phyloP scores from a whole-genome alignment of 2,113 vertebrate genomes.

The Prietella phreatophila region DNA sequence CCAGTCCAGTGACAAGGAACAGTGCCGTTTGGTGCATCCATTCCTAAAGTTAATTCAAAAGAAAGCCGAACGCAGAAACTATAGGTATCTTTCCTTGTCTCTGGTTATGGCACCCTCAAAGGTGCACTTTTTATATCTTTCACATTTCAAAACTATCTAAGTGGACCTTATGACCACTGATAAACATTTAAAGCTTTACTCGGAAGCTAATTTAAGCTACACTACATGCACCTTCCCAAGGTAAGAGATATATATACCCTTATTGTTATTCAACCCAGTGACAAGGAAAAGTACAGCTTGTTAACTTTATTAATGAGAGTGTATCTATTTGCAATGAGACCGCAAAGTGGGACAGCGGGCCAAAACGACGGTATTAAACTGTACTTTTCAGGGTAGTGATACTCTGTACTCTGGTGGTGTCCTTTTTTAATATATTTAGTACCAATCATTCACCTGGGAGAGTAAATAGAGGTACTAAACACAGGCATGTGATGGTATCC shows the following conservation, averaged over 20 bases:
- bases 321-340: background rate
- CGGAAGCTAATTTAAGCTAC: background rate
- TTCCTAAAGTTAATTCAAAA: background rate
- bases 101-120: too few relatives aligned
- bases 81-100: background rate
- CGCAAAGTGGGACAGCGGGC: background rate
- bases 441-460: background rate
- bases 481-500: background rate
- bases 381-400: background rate
- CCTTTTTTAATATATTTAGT: background rate
- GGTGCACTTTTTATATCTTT: background rate
- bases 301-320: background rate
- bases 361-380: background rate
- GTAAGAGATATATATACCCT: background rate
- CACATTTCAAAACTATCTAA: background rate
- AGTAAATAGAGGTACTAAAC: background rate
- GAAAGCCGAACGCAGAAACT: background rate
- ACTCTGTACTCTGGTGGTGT: background rate
- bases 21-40: background rate
- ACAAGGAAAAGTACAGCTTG: background rate
- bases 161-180: background rate
- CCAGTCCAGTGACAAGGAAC: background rate
- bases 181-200: background rate
- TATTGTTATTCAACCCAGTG: background rate
- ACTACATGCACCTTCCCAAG: background rate